Evolutionary conservation across 2,797 vertebrate genomes (phyloP).

Genomic region (Poecilia picta): DNA sequence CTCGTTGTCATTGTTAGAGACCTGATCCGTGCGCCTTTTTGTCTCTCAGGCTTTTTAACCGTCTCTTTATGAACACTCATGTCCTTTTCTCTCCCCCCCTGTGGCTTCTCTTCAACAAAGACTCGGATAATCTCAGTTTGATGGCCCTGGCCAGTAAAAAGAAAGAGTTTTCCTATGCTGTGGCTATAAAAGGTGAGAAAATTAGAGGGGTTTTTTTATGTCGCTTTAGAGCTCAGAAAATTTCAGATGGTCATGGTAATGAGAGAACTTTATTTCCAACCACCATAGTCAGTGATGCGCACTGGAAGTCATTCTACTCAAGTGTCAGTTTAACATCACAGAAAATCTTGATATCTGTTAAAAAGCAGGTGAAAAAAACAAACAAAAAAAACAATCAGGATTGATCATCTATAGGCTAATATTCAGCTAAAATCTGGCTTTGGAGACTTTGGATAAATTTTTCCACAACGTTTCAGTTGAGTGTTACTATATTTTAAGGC

Average conservation of each 20-base stretch:
- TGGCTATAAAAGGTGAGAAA: constrained; percentile 32
- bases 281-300: neutral
- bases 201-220: constrained; percentile 31
- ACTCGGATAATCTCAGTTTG: constrained; percentile 38
- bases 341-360: neutral
- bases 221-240: constrained; percentile 24
- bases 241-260: constrained; percentile 28
- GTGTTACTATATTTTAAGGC: neutral
- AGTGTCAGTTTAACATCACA: neutral
- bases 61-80: constrained; percentile 24
- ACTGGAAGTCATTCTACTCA: neutral
- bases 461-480: neutral
- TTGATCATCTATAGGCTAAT: neutral
- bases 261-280: neutral
- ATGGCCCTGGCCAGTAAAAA: constrained; percentile 44
- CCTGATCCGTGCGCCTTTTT: constrained; percentile 42
- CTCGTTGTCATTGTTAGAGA: constrained; percentile 55
- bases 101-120: constrained; percentile 39
- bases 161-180: constrained; percentile 13
- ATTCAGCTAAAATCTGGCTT: neutral
- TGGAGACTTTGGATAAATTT: neutral
- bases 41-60: constrained; percentile 27
- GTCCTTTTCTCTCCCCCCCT: constrained; percentile 18
- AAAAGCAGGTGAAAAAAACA: neutral
- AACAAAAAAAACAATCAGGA: neutral